Percentiles rank a stretch among this genome's conserved stretches.
These are phyloP conservation scores for Napeogenes sylphis DNA, from an alignment of 2,888 invertebrate genomes.

Conservation along the genomic window DNA sequence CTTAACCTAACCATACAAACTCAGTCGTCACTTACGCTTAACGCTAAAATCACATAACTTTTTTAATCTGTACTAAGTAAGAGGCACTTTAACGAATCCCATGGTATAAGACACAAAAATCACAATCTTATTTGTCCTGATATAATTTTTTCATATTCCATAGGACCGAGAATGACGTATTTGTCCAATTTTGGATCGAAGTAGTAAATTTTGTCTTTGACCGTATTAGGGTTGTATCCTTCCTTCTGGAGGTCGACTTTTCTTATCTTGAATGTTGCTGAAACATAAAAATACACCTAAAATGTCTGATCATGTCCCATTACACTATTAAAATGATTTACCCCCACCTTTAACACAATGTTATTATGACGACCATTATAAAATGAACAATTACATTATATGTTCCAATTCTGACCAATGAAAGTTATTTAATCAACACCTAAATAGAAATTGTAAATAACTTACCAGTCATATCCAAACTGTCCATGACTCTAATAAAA, in stretches of 20 bases:
- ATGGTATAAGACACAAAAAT: slow-evolving; percentile 37
- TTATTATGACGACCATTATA: not conserved
- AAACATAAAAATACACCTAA: slow-evolving; percentile 36
- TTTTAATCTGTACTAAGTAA: not conserved
- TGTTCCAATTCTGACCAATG: not conserved
- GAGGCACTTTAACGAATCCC: slow-evolving; percentile 12
- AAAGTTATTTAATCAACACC: not conserved
- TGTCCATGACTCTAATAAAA: slow-evolving; percentile 89
- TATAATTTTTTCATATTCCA: slow-evolving; percentile 86
- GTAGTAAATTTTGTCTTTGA: slow-evolving; percentile 89
- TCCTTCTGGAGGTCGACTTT: slow-evolving; percentile 95
- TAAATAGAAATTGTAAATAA: slow-evolving; percentile 9
- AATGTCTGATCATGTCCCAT: not conserved
- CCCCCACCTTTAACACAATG: not conserved
- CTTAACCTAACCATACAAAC: not conserved
- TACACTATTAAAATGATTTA: not conserved
- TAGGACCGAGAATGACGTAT: slow-evolving; percentile 84
- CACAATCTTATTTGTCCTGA: slow-evolving; percentile 87
- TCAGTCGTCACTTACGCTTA: not conserved
- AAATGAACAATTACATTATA: too few relatives aligned
- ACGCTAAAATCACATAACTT: too few relatives aligned
- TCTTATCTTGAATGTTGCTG: slow-evolving; percentile 97
- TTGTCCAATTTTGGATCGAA: slow-evolving; percentile 81
- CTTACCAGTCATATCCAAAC: slow-evolving; percentile 94
- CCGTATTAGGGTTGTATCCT: slow-evolving; percentile 85